A percentile compares a stretch with the other conserved stretches of the same genome.
These are phyloP conservation scores for Mya arenaria DNA, from an alignment of 1,140 invertebrate genomes.

Conservation along the genomic window DNA sequence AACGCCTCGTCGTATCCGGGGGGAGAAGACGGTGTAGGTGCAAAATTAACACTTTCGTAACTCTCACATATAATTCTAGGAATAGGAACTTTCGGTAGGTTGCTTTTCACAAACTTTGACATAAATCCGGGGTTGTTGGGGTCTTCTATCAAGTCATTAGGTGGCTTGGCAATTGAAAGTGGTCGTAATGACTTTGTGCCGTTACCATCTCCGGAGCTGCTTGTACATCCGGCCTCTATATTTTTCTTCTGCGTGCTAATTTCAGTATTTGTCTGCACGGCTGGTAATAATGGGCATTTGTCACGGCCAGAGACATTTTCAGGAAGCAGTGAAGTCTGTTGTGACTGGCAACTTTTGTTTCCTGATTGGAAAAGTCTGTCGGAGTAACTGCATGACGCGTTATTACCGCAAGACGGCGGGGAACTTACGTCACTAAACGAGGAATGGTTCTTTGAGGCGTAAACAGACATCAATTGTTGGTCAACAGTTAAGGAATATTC, in stretches of 20 bases:
- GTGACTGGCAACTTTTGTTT: neutral
- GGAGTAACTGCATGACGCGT: neutral
- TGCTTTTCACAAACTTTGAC: constrained; percentile 36
- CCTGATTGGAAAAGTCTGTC: neutral
- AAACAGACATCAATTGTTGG: constrained; percentile 12
- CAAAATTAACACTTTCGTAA: neutral
- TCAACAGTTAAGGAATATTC: constrained; percentile 34
- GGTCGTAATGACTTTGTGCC: constrained; percentile 20
- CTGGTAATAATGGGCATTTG: too few species aligned
- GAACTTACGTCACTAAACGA: neutral
- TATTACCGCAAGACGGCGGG: neutral
- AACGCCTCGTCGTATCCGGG: constrained; percentile 58
- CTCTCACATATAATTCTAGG: constrained; percentile 1
- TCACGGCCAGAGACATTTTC: neutral
- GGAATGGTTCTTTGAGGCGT: neutral
- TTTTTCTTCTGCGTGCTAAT: neutral
- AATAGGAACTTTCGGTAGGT: constrained; percentile 41
- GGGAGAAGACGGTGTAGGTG: constrained; percentile 34
- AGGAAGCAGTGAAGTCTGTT: neutral
- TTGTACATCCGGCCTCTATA: neutral
- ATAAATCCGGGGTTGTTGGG: constrained; percentile 20
- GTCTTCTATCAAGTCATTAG: neutral
- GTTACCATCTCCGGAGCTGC: neutral
- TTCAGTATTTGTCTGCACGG: neutral
- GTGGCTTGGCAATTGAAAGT: constrained; percentile 33